These are phyloP conservation scores for Luidia sarsii DNA, from an alignment of 53 echinoderm and acorn worm species.

Conservation along the genomic window DNA sequence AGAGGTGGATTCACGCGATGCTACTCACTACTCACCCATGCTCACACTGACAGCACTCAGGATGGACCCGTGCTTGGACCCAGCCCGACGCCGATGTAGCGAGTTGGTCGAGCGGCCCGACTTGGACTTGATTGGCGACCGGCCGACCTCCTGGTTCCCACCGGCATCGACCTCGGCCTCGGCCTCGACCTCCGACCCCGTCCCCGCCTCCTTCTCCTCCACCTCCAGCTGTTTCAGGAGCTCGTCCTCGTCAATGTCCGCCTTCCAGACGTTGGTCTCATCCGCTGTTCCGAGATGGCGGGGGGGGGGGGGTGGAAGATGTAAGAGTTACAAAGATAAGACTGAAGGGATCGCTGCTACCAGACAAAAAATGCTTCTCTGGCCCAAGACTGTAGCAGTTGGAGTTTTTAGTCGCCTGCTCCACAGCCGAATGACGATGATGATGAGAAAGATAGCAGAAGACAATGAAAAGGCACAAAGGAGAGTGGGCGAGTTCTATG, in stretches of 20 bases:
- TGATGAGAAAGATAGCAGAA: no score
- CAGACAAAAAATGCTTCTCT: no score
- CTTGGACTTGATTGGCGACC: constrained; percentile 31
- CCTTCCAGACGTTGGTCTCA: constrained; percentile 73
- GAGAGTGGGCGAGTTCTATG: no score
- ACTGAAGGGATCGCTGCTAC: no score
- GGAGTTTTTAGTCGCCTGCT: no score
- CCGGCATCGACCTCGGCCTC: neutral
- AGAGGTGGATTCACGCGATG: no score
- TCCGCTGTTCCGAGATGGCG: constrained; percentile 50
- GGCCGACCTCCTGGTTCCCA: neutral
- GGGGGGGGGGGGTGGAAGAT: no score
- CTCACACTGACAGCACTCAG: constrained; percentile 61
- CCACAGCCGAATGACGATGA: no score
- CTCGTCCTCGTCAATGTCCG: constrained; percentile 72
- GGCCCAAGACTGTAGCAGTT: no score
- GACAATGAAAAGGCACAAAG: no score
- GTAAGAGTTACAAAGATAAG: neutral
- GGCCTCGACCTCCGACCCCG: neutral
- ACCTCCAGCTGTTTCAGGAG: constrained; percentile 21
- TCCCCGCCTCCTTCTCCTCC: neutral
- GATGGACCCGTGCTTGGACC: constrained; percentile 61
- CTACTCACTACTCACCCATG: constrained; percentile 51
- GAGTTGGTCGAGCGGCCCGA: constrained; percentile 43
- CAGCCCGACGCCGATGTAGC: constrained; percentile 12